phyloP scores from a whole-genome alignment of 2,888 invertebrate genomes.

The Agrochola lychnidis region DNA sequence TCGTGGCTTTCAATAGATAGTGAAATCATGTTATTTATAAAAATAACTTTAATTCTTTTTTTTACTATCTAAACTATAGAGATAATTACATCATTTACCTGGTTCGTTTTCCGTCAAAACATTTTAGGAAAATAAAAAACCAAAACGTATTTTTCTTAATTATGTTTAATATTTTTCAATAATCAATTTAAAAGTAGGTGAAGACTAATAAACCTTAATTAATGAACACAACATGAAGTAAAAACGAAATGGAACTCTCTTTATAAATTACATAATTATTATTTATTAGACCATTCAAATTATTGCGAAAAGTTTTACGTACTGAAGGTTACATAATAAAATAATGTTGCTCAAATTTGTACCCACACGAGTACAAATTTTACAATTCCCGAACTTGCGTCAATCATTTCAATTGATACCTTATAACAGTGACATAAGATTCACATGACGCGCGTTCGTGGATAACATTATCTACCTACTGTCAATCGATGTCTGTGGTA shows the following conservation, averaged over 20 bases:
- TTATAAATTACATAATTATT: not conserved
- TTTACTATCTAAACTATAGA: no score
- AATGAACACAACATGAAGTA: not conserved
- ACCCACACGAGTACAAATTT: not conserved
- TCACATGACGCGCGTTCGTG: no score
- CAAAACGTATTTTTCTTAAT: not conserved
- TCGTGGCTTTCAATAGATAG: no score
- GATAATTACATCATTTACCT: not conserved
- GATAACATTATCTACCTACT: not conserved
- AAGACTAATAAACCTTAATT: not conserved
- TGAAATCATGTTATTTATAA: no score
- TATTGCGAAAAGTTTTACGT: no score
- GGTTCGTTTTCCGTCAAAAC: not conserved
- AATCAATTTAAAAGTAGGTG: not conserved
- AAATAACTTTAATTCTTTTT: no score
- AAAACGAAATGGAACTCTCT: not conserved
- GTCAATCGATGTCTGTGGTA: not conserved
- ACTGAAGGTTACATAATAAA: not conserved
- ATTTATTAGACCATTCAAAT: not conserved
- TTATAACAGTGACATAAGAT: not conserved
- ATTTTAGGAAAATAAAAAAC: conserved; percentile 20
- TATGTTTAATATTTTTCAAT: not conserved
- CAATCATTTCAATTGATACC: not conserved
- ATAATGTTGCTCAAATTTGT: not conserved
- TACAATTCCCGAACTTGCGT: not conserved